These are phyloP conservation scores for Morpho achilles DNA, from an alignment of 2,888 invertebrate species.

Conservation along the genomic window DNA sequence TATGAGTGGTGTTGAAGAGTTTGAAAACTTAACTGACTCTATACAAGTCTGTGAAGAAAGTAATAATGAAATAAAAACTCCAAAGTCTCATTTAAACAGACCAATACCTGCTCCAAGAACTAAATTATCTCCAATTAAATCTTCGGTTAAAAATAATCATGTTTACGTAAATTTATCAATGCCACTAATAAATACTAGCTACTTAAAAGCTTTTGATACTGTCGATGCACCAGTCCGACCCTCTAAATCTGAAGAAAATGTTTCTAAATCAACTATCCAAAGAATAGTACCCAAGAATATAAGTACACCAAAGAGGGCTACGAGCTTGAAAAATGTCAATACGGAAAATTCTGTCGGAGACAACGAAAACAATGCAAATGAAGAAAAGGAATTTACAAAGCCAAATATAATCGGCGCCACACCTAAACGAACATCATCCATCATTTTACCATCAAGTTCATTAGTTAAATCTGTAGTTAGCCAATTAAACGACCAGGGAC, in stretches of 20 bases:
- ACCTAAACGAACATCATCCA: constrained; percentile 54
- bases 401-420: constrained; percentile 71
- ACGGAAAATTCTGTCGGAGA: constrained; percentile 34
- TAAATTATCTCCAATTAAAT: constrained; percentile 54
- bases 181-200: constrained; percentile 60
- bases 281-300: constrained; percentile 25
- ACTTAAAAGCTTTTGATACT: constrained; percentile 48
- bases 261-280: constrained; percentile 39
- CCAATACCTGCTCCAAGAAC: constrained; percentile 80
- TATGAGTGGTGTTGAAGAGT: constrained; percentile 68
- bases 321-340: constrained; percentile 30
- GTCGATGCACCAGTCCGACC: constrained; percentile 60
- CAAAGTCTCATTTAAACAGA: constrained; percentile 73
- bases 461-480: constrained; percentile 64
- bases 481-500: constrained; percentile 62
- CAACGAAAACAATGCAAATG: constrained; percentile 31
- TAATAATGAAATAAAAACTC: constrained; percentile 44
- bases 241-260: constrained; percentile 57
- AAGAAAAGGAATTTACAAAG: constrained; percentile 41
- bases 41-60: constrained; percentile 82
- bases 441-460: constrained; percentile 64
- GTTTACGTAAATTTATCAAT: constrained; percentile 80
- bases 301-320: constrained; percentile 31
- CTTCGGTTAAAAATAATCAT: constrained; percentile 71
- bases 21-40: constrained; percentile 83